phyloP scores from a whole-genome alignment of 2,113 vertebrate genomes.

The Brienomyrus longianalis region DNA sequence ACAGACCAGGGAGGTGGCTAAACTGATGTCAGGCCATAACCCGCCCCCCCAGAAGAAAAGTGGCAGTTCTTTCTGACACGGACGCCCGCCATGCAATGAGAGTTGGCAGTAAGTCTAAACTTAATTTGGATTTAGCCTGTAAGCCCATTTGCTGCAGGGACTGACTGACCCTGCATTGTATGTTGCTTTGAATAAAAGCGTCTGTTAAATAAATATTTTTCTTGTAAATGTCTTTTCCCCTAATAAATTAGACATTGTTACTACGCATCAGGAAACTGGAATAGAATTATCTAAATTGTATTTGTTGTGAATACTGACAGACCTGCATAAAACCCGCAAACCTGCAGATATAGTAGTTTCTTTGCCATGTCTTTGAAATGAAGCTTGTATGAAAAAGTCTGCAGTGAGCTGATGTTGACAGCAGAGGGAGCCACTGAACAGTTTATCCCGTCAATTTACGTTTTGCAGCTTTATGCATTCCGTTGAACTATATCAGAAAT shows the following conservation, averaged over 20 bases:
- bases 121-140: background rate
- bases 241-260: background rate
- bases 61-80: background rate
- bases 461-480: background rate
- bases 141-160: background rate
- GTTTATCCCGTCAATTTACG: background rate
- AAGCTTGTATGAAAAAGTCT: background rate
- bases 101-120: background rate
- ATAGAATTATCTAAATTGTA: background rate
- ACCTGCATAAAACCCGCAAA: background rate
- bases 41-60: background rate
- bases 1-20: background rate
- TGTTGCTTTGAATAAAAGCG: background rate
- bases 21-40: background rate
- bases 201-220: background rate
- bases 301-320: background rate
- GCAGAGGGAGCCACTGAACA: background rate
- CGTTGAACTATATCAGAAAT: background rate
- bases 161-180: slow-evolving; percentile 35
- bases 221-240: background rate
- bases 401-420: background rate
- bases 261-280: background rate
- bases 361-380: background rate
- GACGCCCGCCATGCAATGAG: background rate
- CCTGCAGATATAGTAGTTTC: background rate